Conservation (phyloP, 2,888 invertebrate genomes). For the Empis stercorea region DNA sequence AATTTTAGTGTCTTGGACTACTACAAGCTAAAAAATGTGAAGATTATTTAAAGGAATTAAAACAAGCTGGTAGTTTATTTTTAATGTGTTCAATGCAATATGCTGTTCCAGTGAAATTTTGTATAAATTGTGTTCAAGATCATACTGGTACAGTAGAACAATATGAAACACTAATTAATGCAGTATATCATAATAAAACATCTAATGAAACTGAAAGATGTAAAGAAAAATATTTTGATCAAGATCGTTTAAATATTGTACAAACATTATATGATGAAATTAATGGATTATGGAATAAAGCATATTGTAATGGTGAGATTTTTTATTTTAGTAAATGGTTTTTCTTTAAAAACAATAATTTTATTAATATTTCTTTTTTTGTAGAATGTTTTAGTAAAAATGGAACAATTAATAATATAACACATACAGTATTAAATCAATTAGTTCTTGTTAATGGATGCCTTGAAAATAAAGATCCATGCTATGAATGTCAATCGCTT, state of each 20-base stretch:
- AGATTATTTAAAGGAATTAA: no score
- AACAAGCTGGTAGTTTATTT: no score
- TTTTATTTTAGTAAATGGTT: conserved; percentile 18
- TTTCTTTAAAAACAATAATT: no score
- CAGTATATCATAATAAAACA: background rate
- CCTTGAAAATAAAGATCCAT: conserved; percentile 17
- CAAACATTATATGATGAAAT: conserved; percentile 18
- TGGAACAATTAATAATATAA: background rate
- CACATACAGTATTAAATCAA: background rate
- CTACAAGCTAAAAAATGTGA: no score
- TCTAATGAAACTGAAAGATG: conserved; percentile 16
- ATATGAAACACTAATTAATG: background rate
- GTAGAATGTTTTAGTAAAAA: background rate
- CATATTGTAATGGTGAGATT: conserved; percentile 21
- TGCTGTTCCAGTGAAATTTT: background rate
- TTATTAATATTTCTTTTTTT: background rate
- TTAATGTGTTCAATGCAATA: no score
- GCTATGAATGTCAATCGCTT: background rate
- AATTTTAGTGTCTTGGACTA: no score
- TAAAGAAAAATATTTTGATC: conserved; percentile 18
- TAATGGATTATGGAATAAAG: conserved; percentile 21
- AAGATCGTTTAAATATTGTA: conserved; percentile 25
- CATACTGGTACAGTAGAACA: background rate
- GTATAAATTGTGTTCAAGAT: background rate
- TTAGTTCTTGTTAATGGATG: conserved; percentile 5